phyloP scores from a whole-genome alignment of 92 coral and sea anemone genomes.

The Micromussa lordhowensis region DNA sequence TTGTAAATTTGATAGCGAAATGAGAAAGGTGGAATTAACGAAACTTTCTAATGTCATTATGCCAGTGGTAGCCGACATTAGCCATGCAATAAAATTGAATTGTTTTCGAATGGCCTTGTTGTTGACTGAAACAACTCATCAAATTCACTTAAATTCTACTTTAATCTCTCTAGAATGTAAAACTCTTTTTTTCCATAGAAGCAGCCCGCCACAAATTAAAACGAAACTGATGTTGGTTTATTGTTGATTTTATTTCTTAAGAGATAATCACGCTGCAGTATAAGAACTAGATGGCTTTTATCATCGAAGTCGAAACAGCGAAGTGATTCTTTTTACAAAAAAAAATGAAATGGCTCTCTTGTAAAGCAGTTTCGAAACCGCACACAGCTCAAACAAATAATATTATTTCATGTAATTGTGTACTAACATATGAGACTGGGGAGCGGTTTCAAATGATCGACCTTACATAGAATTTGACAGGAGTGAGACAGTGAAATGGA shows the following conservation, averaged over 20 bases:
- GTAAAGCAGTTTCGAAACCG: slow-evolving; percentile 9
- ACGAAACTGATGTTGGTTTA: background rate
- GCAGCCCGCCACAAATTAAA: background rate
- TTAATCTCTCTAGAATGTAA: background rate
- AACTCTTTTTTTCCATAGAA: background rate
- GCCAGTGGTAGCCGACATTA: slow-evolving; percentile 7
- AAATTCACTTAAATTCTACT: slow-evolving; percentile 22
- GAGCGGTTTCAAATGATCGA: slow-evolving; percentile 19
- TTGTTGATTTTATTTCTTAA: background rate
- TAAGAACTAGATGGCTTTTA: background rate
- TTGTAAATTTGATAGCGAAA: background rate
- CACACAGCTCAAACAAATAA: background rate
- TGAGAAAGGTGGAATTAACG: slow-evolving; percentile 1
- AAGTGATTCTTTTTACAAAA: background rate
- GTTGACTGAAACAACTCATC: slow-evolving; percentile 28
- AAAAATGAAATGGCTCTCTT: background rate
- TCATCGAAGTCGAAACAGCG: background rate
- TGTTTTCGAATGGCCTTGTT: slow-evolving; percentile 37
- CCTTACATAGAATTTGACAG: background rate
- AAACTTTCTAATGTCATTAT: slow-evolving; percentile 21
- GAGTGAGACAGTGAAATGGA: slow-evolving; percentile 6
- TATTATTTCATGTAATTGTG: background rate
- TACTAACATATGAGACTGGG: background rate
- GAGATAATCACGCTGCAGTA: background rate
- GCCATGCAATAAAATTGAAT: slow-evolving; percentile 50